These are phyloP conservation scores for Dichetophora obliterata DNA, from an alignment of 2,888 invertebrate species.

Conservation along the genomic window DNA sequence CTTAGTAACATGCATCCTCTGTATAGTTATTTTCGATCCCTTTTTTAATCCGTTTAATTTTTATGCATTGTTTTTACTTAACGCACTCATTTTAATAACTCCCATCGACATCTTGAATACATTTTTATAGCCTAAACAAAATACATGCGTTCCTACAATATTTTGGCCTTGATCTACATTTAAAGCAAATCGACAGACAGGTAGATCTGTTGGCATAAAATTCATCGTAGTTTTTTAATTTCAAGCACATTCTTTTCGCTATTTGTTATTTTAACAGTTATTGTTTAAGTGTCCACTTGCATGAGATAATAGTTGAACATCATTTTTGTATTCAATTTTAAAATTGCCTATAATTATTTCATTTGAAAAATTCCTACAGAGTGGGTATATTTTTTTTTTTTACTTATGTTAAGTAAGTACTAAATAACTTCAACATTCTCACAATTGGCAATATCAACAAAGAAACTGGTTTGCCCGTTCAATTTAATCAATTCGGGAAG, in stretches of 20 bases:
- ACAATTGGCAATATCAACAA: neutral
- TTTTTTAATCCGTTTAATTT: no score
- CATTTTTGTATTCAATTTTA: no score
- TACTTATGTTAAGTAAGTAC: neutral
- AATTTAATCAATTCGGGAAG: constrained; percentile 57
- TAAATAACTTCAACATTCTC: neutral
- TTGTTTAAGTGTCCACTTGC: neutral
- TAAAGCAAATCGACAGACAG: neutral
- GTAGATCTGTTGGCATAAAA: neutral
- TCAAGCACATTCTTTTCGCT: neutral
- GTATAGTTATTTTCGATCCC: no score
- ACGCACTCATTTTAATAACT: no score
- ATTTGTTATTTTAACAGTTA: neutral
- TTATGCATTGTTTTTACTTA: no score
- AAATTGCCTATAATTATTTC: neutral
- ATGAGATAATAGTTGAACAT: no score
- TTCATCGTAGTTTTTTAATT: neutral
- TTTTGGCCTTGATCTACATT: constrained; percentile 28
- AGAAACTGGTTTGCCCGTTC: constrained; percentile 4
- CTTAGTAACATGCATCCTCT: no score
- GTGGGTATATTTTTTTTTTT: neutral
- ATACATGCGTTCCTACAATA: neutral
- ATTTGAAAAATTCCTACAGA: no score
- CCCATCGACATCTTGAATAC: no score
- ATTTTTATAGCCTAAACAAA: no score